Evolutionary conservation across 2,113 vertebrate species (phyloP).

Genomic region (Isichthys henryi): DNA sequence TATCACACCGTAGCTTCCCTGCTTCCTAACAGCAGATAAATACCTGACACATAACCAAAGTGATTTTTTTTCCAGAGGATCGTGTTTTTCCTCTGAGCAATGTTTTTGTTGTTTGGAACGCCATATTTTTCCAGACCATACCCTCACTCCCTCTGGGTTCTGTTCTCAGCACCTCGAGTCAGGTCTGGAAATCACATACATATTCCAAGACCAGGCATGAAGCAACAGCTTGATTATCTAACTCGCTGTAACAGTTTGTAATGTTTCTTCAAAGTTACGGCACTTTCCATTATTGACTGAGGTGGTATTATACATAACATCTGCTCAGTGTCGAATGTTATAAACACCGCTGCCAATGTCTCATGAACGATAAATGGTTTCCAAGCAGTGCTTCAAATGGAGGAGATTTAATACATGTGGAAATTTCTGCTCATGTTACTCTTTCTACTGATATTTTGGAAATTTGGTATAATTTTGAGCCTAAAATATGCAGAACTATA

Average conservation of each 20-base stretch:
- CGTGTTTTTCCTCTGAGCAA: not conserved
- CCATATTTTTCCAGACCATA: not conserved
- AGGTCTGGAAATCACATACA: not conserved
- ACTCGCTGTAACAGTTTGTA: not conserved
- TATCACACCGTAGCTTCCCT: not conserved
- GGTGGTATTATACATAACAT: not conserved
- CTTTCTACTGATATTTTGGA: not conserved
- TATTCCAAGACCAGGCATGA: not conserved
- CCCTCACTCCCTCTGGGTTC: not conserved
- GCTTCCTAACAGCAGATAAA: not conserved
- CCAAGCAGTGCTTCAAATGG: not conserved
- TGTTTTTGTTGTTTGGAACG: not conserved
- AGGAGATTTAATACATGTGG: not conserved
- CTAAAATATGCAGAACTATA: not conserved
- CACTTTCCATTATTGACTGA: not conserved
- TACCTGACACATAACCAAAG: not conserved
- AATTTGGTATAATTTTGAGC: not conserved
- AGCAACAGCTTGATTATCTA: not conserved
- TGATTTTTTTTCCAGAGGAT: not conserved
- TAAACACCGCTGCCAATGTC: not conserved
- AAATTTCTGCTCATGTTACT: not conserved
- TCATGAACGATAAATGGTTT: not conserved
- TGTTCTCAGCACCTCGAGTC: not conserved
- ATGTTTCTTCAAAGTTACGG: not conserved
- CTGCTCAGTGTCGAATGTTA: not conserved